A percentile compares a stretch with the other conserved stretches of the same genome.
phyloP scores from a whole-genome alignment of 2,113 vertebrate species.

The Phrynosoma blainvillii region DNA sequence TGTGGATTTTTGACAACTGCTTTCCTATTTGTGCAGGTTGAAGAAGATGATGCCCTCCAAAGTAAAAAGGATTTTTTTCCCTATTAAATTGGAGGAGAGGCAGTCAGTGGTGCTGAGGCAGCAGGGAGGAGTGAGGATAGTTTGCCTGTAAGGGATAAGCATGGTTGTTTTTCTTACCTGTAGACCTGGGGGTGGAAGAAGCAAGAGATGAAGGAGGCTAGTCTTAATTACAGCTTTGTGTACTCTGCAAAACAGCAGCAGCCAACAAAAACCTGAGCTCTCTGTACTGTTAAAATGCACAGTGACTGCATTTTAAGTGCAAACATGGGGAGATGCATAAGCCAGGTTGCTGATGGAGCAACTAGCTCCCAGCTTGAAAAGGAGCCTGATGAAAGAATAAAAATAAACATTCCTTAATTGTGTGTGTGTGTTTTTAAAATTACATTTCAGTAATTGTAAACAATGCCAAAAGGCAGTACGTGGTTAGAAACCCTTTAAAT shows the following conservation, averaged over 20 bases:
- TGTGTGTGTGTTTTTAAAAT: too few relatives aligned
- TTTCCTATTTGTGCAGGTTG: slow-evolving; percentile 2
- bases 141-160: not conserved
- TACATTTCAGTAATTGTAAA: too few relatives aligned
- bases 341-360: slow-evolving; percentile 6
- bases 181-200: not conserved
- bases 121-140: not conserved
- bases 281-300: not conserved
- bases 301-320: too few relatives aligned
- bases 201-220: not conserved
- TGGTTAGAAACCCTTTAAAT: not conserved
- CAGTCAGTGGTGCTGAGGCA: not conserved
- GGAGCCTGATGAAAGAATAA: not conserved
- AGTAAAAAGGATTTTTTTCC: not conserved
- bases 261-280: not conserved
- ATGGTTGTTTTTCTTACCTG: not conserved
- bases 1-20: slow-evolving; percentile 15
- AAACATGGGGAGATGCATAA: not conserved
- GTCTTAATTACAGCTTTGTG: slow-evolving; percentile 8
- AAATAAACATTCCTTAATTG: not conserved
- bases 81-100: not conserved
- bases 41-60: not conserved
- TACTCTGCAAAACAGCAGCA: not conserved
- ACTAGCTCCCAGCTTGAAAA: not conserved
- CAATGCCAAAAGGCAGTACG: too few relatives aligned